A percentile compares a stretch with the other conserved stretches of the same genome.
Evolutionary conservation across 2,888 invertebrate genomes (phyloP).

Genomic region (Eudemis profundana): DNA sequence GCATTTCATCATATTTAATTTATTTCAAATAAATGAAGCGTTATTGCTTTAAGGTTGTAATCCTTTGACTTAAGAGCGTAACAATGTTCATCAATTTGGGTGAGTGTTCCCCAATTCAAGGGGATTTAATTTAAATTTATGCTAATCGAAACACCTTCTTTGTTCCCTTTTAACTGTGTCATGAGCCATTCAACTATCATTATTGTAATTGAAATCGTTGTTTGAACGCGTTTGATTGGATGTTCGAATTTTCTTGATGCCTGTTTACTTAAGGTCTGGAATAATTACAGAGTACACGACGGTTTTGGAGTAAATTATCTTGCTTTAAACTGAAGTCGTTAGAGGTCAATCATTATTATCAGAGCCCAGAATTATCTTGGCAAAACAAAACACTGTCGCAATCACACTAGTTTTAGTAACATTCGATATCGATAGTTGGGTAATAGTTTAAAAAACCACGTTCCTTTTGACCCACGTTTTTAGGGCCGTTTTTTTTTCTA

Average conservation of each 20-base stretch:
- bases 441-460: no score
- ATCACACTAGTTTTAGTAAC: no score
- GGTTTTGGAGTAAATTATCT: no score
- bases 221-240: not conserved
- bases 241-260: not conserved
- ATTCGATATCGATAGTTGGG: no score
- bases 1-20: slow-evolving; percentile 22
- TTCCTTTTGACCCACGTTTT: no score
- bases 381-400: no score
- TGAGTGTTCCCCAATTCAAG: slow-evolving; percentile 47
- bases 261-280: not conserved
- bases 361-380: no score
- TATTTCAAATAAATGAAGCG: slow-evolving; percentile 33
- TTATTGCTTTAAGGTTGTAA: slow-evolving; percentile 51
- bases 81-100: slow-evolving; percentile 55
- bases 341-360: no score
- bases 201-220: slow-evolving; percentile 8
- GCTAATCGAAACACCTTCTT: slow-evolving; percentile 55
- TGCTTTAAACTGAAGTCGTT: no score
- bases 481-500: no score
- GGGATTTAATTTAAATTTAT: slow-evolving; percentile 70
- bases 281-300: not conserved
- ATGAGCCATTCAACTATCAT: slow-evolving; percentile 18
- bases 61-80: slow-evolving; percentile 61
- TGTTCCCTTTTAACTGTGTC: slow-evolving; percentile 47